Conservation (phyloP, 92 coral and sea anemone genomes). For the Epizoanthus scotinus region DNA sequence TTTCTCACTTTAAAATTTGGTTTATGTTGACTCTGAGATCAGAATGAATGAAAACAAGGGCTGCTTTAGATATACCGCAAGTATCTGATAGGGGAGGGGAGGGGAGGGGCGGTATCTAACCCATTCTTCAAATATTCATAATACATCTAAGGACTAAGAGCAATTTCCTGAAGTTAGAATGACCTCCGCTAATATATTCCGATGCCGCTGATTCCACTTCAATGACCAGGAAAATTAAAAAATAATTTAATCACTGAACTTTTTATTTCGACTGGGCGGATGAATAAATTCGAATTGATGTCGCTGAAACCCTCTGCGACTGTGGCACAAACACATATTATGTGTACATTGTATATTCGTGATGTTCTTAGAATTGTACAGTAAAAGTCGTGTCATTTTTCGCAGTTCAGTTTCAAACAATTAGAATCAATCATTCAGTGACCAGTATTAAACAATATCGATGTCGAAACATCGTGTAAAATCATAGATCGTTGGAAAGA, state of each 20-base stretch:
- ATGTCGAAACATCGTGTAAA: neutral
- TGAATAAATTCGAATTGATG: neutral
- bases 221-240: constrained; percentile 1
- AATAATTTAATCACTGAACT: neutral
- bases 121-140: too few species aligned
- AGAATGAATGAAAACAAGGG: too few species aligned
- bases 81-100: too few species aligned
- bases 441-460: neutral
- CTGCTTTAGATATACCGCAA: too few species aligned
- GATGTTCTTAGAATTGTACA: neutral
- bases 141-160: too few species aligned
- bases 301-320: neutral
- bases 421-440: neutral
- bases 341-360: too few species aligned
- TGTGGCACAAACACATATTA: neutral
- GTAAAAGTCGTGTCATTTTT: neutral
- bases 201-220: neutral
- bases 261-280: neutral
- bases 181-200: too few species aligned
- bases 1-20: too few species aligned
- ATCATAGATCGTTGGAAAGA: neutral
- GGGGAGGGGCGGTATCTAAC: too few species aligned
- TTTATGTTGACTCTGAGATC: too few species aligned
- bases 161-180: too few species aligned
- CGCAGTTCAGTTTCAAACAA: neutral